Evolutionary conservation across 2,888 invertebrate species (phyloP).

Genomic region (Pseudolycoriella hygida): DNA sequence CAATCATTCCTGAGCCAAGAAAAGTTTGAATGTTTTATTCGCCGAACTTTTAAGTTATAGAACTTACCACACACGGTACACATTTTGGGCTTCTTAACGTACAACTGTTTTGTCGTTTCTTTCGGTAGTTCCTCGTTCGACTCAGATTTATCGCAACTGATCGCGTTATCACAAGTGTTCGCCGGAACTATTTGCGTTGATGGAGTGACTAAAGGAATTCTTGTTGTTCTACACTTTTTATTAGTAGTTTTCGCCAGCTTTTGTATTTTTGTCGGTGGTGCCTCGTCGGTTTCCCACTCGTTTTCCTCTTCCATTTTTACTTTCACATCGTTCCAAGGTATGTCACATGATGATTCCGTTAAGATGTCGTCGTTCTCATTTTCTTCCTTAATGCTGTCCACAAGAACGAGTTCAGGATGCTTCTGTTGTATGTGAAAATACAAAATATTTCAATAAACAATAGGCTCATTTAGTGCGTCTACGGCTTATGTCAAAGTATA

Average conservation of each 20-base stretch:
- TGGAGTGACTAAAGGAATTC: not conserved
- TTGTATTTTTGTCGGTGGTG: not conserved
- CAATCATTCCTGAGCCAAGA: not conserved
- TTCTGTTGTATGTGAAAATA: not conserved
- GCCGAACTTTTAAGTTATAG: no score
- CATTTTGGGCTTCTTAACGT: not conserved
- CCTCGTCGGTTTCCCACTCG: no score
- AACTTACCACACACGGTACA: not conserved
- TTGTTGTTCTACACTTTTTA: not conserved
- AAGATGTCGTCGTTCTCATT: not conserved
- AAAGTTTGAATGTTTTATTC: no score
- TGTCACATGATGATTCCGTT: not conserved
- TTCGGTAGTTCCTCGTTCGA: not conserved
- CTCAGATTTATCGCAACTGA: not conserved
- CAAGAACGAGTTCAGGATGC: not conserved
- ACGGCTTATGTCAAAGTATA: no score
- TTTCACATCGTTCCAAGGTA: not conserved
- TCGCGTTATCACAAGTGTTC: no score
- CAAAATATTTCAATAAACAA: no score
- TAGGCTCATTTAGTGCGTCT: no score
- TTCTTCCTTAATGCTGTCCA: not conserved
- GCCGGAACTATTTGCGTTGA: not conserved
- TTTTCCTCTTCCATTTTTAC: not conserved
- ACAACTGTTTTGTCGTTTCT: not conserved
- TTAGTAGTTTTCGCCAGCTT: not conserved